Conservation (phyloP, 2,113 vertebrate species). For the Antechinus stuartii region DNA sequence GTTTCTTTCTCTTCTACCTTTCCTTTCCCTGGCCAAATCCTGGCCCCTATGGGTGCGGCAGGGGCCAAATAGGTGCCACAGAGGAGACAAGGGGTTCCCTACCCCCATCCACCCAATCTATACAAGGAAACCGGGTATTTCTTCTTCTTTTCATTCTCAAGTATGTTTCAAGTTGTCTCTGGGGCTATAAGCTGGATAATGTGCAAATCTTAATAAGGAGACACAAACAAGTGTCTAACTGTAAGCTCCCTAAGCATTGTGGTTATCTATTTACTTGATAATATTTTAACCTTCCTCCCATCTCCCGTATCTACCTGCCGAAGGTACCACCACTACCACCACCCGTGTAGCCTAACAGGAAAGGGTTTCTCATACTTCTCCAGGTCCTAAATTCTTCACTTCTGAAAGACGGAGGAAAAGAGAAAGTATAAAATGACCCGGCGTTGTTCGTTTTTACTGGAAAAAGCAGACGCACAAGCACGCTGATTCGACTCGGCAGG, state of each 20-base stretch:
- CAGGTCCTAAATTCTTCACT: background rate
- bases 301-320: background rate
- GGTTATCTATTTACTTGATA: background rate
- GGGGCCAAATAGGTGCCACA: background rate
- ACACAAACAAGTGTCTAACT: background rate
- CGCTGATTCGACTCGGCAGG: background rate
- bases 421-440: background rate
- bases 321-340: constrained; percentile 38
- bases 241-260: background rate
- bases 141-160: background rate
- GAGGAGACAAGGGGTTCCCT: background rate
- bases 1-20: background rate
- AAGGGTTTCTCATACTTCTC: background rate
- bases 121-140: background rate
- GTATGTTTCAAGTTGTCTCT: background rate
- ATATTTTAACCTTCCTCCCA: background rate
- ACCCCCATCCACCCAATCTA: background rate
- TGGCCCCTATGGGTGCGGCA: background rate
- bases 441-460: background rate
- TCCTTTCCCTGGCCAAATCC: background rate
- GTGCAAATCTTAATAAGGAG: background rate
- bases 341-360: constrained; percentile 47
- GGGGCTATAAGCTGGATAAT: background rate
- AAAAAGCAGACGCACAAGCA: background rate
- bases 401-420: background rate